Conservation (phyloP, 2,797 vertebrate species). For the Hydrophis major region DNA sequence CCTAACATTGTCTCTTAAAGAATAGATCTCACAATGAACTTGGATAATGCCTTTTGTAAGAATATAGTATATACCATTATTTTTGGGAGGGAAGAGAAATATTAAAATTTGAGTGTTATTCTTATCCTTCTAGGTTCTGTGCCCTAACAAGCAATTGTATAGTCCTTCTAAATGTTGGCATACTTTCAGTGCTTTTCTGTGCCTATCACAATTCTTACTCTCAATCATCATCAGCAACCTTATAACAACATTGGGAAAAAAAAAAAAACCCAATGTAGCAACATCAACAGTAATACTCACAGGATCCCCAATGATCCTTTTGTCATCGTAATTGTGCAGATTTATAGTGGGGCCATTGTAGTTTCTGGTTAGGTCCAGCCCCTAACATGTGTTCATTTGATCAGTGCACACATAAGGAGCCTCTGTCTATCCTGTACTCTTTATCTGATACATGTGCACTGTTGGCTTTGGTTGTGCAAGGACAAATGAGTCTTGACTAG, state of each 20-base stretch:
- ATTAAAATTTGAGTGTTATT: constrained; percentile 16
- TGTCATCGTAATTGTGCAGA: neutral
- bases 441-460: neutral
- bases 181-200: neutral
- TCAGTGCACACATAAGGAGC: neutral
- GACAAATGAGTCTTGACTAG: neutral
- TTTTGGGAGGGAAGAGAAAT: neutral
- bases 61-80: neutral
- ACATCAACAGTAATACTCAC: neutral
- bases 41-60: neutral
- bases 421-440: neutral
- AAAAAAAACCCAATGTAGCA: neutral
- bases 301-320: neutral
- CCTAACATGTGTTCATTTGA: neutral
- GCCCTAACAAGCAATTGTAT: neutral
- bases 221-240: neutral
- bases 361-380: neutral
- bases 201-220: neutral
- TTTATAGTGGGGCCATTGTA: neutral
- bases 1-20: neutral
- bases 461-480: neutral
- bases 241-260: neutral
- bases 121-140: neutral
- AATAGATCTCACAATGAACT: neutral
- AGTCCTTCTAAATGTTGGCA: neutral